Percentiles rank a stretch among this genome's conserved stretches.
Evolutionary conservation across 2,113 vertebrate genomes (phyloP).

Genomic region (Gnathonemus longibarbis): DNA sequence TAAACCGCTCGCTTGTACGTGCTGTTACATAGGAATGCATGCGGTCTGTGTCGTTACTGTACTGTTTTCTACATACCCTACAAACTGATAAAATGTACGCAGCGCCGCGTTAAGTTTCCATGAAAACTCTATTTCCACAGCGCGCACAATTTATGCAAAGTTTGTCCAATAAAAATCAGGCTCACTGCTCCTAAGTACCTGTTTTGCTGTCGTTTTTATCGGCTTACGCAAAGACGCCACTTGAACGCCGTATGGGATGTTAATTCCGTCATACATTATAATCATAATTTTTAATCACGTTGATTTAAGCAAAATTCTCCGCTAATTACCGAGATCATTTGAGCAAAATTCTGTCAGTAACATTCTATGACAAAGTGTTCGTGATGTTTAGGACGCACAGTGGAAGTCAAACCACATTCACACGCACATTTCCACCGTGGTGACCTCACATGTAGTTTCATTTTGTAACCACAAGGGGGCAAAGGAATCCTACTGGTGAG

Average conservation of each 20-base stretch:
- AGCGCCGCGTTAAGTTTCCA: not conserved
- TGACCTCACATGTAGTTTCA: not conserved
- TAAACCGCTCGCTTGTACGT: not conserved
- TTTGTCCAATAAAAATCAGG: not conserved
- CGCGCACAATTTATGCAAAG: not conserved
- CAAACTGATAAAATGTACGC: not conserved
- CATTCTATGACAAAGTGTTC: not conserved
- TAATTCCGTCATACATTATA: not conserved
- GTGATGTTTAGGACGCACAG: not conserved
- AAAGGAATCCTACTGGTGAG: not conserved
- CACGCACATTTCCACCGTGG: not conserved
- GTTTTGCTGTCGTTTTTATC: not conserved
- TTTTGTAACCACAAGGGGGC: slow-evolving; percentile 7
- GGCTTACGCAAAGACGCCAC: not conserved
- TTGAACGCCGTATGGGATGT: not conserved
- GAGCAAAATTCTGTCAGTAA: not conserved
- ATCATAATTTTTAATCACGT: not conserved
- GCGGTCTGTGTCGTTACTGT: not conserved
- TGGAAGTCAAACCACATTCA: not conserved
- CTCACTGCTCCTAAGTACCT: not conserved
- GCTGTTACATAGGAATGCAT: not conserved
- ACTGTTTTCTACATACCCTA: not conserved
- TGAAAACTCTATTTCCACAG: not conserved
- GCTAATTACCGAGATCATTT: not conserved
- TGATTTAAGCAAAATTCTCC: not conserved